A percentile compares a stretch with the other conserved stretches of the same genome.
phyloP scores from a whole-genome alignment of 2,113 vertebrate genomes.

The Nycticorax nycticorax region DNA sequence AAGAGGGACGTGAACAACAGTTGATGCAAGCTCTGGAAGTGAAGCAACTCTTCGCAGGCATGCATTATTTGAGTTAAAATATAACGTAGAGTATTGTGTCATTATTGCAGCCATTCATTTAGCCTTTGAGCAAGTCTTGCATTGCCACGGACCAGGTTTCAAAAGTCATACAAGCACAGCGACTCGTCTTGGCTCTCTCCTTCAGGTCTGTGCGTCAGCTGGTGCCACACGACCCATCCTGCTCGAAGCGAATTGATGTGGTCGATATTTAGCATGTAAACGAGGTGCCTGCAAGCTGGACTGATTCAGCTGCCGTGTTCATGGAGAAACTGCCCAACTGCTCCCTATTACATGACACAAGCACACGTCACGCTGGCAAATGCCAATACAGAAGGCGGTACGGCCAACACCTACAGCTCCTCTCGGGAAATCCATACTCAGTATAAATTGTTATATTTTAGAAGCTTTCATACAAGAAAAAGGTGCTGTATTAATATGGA shows the following conservation, averaged over 20 bases:
- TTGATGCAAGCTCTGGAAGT: background rate
- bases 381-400: fast-evolving
- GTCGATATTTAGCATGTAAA: background rate
- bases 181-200: background rate
- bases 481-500: fast-evolving
- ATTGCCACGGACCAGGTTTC: fast-evolving
- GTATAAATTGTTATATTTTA: fast-evolving
- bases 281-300: background rate
- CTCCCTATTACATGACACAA: fast-evolving
- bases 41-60: background rate
- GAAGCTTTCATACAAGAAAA: too few relatives aligned
- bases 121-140: fast-evolving
- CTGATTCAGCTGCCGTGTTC: background rate
- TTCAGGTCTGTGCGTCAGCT: background rate
- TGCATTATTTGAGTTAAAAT: fast-evolving
- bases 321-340: fast-evolving
- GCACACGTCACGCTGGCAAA: fast-evolving
- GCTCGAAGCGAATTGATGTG: fast-evolving
- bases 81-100: background rate
- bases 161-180: fast-evolving
- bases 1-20: background rate
- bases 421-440: background rate
- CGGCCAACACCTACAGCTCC: background rate
- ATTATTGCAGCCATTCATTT: fast-evolving
- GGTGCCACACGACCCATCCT: background rate